phyloP scores from a whole-genome alignment of 2,888 invertebrate genomes.

The Amphipoea lucens region DNA sequence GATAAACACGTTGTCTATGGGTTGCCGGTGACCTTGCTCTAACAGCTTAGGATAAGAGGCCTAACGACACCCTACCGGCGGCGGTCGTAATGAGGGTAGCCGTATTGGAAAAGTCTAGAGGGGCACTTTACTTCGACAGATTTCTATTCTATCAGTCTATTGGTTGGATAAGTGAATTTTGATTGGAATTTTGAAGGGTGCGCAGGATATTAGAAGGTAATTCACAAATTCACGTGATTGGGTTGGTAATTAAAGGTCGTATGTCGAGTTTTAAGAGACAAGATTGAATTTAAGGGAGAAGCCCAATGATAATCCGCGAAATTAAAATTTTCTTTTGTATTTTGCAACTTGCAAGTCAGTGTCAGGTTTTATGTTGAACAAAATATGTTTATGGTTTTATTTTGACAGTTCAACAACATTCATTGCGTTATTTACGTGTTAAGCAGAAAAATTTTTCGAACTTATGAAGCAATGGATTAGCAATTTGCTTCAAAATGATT shows the following conservation, averaged over 20 bases:
- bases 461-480: too few relatives aligned
- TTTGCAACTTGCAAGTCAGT: too few relatives aligned
- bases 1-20: slow-evolving; percentile 44
- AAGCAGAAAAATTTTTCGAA: too few relatives aligned
- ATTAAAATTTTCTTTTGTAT: too few relatives aligned
- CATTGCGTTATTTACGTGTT: too few relatives aligned
- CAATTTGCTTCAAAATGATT: too few relatives aligned
- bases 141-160: slow-evolving; percentile 25
- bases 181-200: slow-evolving; percentile 37
- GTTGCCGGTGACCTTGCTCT: slow-evolving; percentile 27
- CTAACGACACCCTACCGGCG: slow-evolving; percentile 27
- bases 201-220: slow-evolving; percentile 1
- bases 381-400: too few relatives aligned
- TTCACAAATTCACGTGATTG: slow-evolving; percentile 7
- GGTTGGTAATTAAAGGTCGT: not conserved
- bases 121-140: slow-evolving; percentile 30
- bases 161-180: slow-evolving; percentile 41
- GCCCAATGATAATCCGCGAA: too few relatives aligned
- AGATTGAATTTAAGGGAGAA: too few relatives aligned
- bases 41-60: slow-evolving; percentile 43
- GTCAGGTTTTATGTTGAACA: too few relatives aligned
- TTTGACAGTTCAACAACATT: too few relatives aligned
- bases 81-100: slow-evolving; percentile 42
- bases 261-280: not conserved
- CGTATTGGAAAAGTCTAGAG: slow-evolving; percentile 55